Base-by-base conservation (phyloP, 2,797 vertebrate genomes). In the Prionace glauca region DNA sequence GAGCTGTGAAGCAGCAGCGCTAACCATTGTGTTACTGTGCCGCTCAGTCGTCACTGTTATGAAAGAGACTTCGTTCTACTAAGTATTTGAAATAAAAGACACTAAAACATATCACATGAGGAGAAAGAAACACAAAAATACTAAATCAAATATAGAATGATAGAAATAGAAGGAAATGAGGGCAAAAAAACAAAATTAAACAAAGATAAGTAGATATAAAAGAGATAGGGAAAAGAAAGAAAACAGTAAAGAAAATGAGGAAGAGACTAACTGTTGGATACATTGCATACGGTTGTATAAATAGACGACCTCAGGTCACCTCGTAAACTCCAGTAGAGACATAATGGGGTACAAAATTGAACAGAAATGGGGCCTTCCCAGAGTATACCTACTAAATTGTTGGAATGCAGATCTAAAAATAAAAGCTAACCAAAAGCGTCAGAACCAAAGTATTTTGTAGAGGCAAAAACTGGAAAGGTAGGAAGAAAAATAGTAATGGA, bases 241-340 rank as follows among this genome's bases (percentile, higher is more conserved):
- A n/a, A 77, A 77, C 29, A 77, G 74, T 14, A 77, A 77, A n/a
- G 29, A 2, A 74, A 77, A 0, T 7, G 95, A 96, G 96, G 92
- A 95, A 95, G 90, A 32, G 10, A 96, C 96, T 96, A 96, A 96
- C n/a, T 12, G n/a, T 26, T 74, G 32, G 29, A n/a, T n/a, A n/a
- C 29, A 77, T n/a, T 77, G 32, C 74, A n/a, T 77, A n/a, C 12
- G 10, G 3, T 77, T 77, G 29, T 77, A 77, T 29, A 74, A 0
- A 74, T 74, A 9, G 9, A 74, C 10, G 29, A 11, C 9, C 8
- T 29, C 72, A 32, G 29, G 29, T 14, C 11, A 10, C 32, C 74
- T 77, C 74, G 11, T 29, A 77, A 77, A 77, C 74, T 77, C 29
- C 74, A 77, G 74, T 77, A 11, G 32, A 77, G 29, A 2, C 32